These are phyloP conservation scores for Chrysogorgia sp. DNA, from an alignment of 92 coral and sea anemone species.

Conservation along the genomic window DNA sequence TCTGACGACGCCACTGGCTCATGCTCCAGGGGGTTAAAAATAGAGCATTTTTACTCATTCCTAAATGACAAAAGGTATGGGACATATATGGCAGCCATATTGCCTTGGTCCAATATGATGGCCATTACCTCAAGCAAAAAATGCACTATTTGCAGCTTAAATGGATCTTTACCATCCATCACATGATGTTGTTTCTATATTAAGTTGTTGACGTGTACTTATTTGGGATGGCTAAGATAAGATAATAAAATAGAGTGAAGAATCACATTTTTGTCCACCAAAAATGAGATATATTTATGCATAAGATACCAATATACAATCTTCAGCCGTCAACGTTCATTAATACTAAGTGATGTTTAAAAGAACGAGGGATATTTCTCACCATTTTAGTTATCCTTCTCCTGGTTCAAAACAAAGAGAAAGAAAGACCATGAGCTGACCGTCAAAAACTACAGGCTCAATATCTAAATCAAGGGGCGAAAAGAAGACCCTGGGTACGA, in stretches of 20 bases:
- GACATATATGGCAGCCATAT: no score
- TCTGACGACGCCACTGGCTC: no score
- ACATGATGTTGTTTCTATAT: not conserved
- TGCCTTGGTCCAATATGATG: no score
- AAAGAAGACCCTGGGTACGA: no score
- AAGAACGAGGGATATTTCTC: conserved; percentile 41
- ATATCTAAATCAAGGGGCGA: not conserved
- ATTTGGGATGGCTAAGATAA: not conserved
- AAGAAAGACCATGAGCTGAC: conserved; percentile 28
- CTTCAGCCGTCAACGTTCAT: not conserved
- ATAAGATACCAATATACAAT: not conserved
- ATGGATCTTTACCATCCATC: not conserved
- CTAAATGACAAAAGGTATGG: no score
- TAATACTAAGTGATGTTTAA: conserved; percentile 9
- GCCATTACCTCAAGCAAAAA: no score
- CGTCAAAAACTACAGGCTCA: conserved; percentile 15
- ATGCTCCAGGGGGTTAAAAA: no score
- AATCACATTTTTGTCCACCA: not conserved
- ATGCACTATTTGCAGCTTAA: no score
- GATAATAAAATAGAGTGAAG: not conserved
- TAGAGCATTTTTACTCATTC: no score
- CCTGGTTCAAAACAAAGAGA: conserved; percentile 21
- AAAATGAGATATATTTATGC: not conserved
- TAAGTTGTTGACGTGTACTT: conserved; percentile 35
- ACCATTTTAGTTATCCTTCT: conserved; percentile 35